Percentiles rank a stretch among this genome's conserved stretches.
Evolutionary conservation across 2,888 invertebrate genomes (phyloP).

Genomic region (Amphipoea lucens): DNA sequence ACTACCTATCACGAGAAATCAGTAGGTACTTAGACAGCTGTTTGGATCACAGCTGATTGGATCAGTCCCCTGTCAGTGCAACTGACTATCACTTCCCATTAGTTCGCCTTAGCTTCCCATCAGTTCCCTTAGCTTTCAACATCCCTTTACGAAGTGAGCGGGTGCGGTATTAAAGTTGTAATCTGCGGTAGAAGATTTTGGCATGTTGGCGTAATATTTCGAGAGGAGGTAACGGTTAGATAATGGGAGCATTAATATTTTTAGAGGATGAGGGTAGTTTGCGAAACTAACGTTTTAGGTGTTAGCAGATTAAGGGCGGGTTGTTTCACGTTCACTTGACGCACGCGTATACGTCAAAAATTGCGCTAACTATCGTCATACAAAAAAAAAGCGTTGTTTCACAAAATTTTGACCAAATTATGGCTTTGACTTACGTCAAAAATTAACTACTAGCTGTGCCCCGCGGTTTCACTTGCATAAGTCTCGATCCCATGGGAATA

Average conservation of each 20-base stretch:
- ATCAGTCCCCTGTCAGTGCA: constrained; percentile 55
- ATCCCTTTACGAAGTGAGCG: constrained; percentile 14
- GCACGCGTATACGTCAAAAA: no score
- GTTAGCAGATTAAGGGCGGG: no score
- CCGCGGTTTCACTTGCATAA: no score
- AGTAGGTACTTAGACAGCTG: constrained; percentile 26
- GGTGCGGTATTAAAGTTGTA: constrained; percentile 13
- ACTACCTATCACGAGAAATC: constrained; percentile 31
- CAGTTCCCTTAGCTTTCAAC: background rate
- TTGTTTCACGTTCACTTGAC: no score
- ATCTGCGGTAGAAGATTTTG: constrained; percentile 17
- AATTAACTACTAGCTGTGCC: no score
- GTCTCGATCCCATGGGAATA: no score
- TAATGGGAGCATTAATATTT: background rate
- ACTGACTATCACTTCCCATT: constrained; percentile 49
- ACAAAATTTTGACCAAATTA: no score
- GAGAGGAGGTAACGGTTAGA: background rate
- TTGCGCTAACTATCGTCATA: no score
- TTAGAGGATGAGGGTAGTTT: background rate
- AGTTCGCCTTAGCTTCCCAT: constrained; percentile 13
- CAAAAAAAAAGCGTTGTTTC: no score
- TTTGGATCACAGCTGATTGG: constrained; percentile 55
- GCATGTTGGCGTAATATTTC: constrained; percentile 24
- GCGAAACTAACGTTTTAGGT: background rate
- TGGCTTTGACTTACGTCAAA: no score